These are phyloP conservation scores for Pseudochaenichthys georgianus DNA, from an alignment of 2,797 vertebrate genomes.

Conservation along the genomic window DNA sequence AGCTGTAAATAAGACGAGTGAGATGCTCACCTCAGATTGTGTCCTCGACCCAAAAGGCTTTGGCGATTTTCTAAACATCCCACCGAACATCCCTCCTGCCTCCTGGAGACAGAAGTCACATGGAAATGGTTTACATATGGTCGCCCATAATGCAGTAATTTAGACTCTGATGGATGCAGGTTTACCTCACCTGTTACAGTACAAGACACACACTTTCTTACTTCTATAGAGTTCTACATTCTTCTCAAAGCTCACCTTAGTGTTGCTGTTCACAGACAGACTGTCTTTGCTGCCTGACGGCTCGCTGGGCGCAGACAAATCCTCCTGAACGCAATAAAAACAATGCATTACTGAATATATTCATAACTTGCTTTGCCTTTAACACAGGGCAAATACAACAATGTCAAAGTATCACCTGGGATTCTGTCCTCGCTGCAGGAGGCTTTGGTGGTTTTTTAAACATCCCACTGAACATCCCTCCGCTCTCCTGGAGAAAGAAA, in stretches of 20 bases:
- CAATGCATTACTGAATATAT: not conserved
- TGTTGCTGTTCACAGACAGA: slow-evolving; percentile 42
- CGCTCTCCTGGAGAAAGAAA: slow-evolving; percentile 45
- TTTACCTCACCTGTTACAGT: not conserved
- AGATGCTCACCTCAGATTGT: slow-evolving; percentile 58
- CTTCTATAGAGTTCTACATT: too few relatives aligned
- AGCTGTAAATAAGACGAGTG: too few relatives aligned
- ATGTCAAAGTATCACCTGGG: slow-evolving; percentile 55
- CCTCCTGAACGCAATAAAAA: slow-evolving; percentile 44
- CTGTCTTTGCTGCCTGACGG: slow-evolving; percentile 42
- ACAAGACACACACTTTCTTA: not conserved
- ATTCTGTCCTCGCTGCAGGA: slow-evolving; percentile 7
- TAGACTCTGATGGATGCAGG: not conserved
- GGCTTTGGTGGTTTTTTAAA: slow-evolving; percentile 58
- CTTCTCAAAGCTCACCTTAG: slow-evolving; percentile 40
- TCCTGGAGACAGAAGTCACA: slow-evolving; percentile 40
- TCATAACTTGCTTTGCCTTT: too few relatives aligned
- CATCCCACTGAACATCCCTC: slow-evolving; percentile 61
- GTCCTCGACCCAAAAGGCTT: slow-evolving; percentile 39
- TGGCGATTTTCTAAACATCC: slow-evolving; percentile 57
- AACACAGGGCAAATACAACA: not conserved
- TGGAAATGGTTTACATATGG: not conserved
- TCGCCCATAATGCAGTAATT: not conserved
- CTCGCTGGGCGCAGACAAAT: slow-evolving; percentile 45
- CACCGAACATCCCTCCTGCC: slow-evolving; percentile 52